Evolutionary conservation across 1,140 invertebrate species (phyloP), one percentile per base, ranked within the genome.

Genomic region (Drosophila melanica): DNA sequence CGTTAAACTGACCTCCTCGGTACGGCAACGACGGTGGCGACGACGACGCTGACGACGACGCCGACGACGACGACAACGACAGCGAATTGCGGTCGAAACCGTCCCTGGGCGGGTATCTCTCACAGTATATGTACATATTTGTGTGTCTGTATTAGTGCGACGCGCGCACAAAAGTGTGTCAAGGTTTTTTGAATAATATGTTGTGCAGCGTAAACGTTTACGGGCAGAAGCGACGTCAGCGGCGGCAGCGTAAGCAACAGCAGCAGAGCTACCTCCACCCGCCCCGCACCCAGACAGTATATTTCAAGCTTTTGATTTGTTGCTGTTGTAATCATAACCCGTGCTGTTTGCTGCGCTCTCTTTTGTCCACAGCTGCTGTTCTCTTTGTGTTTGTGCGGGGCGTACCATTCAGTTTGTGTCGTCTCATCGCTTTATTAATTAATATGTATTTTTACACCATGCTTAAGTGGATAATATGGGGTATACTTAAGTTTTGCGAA

Each of bases 181-280:
- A 91, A 91, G 90, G 90, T 91, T 91, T 91, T 89, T 91, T 82
- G 75, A 89, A 90, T 90, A 89, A 90, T 87, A 89, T 89, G 89
- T 89, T 87, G 84, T 87, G 84, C 84, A 84, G 84, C 84, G 84
- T 87, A 89, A 84, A 87, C 82, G 76, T 76, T 76, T 66, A 66
- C 68, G 68, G 53, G 65, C 47, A 64, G 50, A 72, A 72, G 79
- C 79, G 68, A 79, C 79, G 82, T 68, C 65, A 72, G 57, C 80
- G 60, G 27, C 68, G 68, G 39, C 68, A 45, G 45, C 57, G 18
- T 14, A 23, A 39, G 37, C 42, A 57, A 45, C 60, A 4, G 65
- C 69, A 65, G 68, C 81, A 41, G 18, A 18, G 47, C 64, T 48
- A 37, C 41, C 50, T 57, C 47, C 57, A 60, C 18, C 41, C 58